Percentiles rank a stretch among this genome's conserved stretches.
Conservation (phyloP, 2,797 vertebrate species). For the Yasuhikotakia modesta region DNA sequence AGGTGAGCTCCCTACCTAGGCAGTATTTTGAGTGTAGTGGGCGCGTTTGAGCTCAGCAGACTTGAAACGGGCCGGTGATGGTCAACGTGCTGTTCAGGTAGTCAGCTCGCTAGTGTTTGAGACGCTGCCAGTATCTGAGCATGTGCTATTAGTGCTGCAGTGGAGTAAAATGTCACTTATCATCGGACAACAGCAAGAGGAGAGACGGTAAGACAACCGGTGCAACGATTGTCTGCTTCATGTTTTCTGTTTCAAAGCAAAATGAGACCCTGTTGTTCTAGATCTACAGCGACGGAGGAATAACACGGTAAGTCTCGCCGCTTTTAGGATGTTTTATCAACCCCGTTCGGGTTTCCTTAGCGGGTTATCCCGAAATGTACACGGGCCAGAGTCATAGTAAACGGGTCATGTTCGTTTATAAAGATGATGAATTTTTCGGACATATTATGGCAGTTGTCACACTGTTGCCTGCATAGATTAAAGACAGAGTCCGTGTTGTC, state of each 20-base stretch:
- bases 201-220: constrained; percentile 32
- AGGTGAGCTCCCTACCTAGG: not conserved
- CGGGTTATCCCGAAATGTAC: not conserved
- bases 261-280: constrained; percentile 22
- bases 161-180: constrained; percentile 75
- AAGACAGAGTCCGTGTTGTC: constrained; percentile 3
- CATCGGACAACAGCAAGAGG: constrained; percentile 65
- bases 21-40: not conserved
- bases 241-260: not conserved
- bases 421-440: not conserved
- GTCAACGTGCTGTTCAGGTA: constrained; percentile 66
- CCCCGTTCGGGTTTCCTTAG: not conserved
- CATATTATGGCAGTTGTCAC: no score
- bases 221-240: constrained; percentile 5
- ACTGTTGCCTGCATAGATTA: not conserved
- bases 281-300: constrained; percentile 27
- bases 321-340: constrained; percentile 14
- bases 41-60: not conserved
- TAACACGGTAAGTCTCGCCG: constrained; percentile 46
- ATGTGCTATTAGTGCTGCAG: constrained; percentile 74
- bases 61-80: no score
- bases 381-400: not conserved
- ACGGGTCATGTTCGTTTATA: not conserved
- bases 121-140: constrained; percentile 66
- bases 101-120: constrained; percentile 55